Evolutionary conservation across 2,113 vertebrate species (phyloP).

Genomic region (Shinisaurus crocodilurus): DNA sequence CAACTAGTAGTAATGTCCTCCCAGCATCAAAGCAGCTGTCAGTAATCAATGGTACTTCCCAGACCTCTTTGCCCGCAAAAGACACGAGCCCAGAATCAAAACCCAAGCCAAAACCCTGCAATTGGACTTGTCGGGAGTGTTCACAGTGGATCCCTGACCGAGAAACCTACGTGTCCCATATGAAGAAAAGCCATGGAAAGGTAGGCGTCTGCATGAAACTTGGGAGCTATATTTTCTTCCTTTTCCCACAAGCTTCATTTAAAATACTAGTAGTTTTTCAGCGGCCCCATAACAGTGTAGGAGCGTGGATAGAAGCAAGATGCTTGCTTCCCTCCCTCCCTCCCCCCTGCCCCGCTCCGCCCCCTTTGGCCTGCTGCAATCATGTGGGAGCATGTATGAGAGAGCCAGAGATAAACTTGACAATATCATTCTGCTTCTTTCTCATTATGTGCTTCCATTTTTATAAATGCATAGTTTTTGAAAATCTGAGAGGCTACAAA

Average conservation of each 20-base stretch:
- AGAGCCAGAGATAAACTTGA: background rate
- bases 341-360: too few species aligned
- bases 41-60: conserved; percentile 53
- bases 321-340: background rate
- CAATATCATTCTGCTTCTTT: background rate
- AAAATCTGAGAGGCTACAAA: background rate
- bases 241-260: background rate
- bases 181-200: conserved; percentile 91
- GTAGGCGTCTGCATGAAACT: conserved; percentile 69
- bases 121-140: conserved; percentile 93
- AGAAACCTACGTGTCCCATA: conserved; percentile 90
- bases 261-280: fast-evolving
- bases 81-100: conserved; percentile 72
- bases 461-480: background rate
- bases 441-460: background rate
- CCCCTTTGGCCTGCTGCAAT: background rate
- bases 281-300: background rate
- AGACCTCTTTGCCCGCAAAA: conserved; percentile 55
- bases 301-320: background rate
- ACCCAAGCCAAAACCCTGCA: conserved; percentile 78
- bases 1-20: conserved; percentile 60
- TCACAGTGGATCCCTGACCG: conserved; percentile 90
- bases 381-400: background rate
- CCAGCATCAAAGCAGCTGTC: conserved; percentile 66
- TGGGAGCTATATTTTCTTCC: background rate